Evolutionary conservation across 2,113 vertebrate genomes (phyloP), one percentile per base, ranked within the genome.

Genomic region (Eulacestoma nigropectus): DNA sequence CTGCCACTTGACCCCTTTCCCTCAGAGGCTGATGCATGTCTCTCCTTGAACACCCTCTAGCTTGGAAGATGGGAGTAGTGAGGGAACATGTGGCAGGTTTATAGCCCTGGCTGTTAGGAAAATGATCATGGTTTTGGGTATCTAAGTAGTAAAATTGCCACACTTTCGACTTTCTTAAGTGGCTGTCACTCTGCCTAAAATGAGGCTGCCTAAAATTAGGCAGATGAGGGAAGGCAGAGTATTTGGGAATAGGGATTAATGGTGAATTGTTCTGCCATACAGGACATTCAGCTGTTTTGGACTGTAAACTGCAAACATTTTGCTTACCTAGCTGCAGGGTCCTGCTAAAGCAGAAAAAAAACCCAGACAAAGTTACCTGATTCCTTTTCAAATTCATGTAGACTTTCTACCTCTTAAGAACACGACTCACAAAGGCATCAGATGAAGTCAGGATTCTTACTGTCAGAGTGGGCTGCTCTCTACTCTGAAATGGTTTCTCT

Each of bases 21-120:
- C 90, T 90, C 85, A 78, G 42, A 64, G 49, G 41, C 1, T 93
- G 89, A 95, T 95, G 56, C 70, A 95, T 93, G 52, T 41, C 78
- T 97, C 80, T 94, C 96, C 95, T 96, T 96, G 93, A 93, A 41
- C 49, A 64, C 32, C 80, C 94, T 95, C 69, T 85, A 46, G 55
- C 62, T 27, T 49, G 69, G 77, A 33, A 57, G 59, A 22, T 37
- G 18, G 62, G 46, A 90, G 49, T 53, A 26, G 52, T 0, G 8
- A 78, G 68, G 47, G 56, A 81, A 25, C 26, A 29, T 83, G 84
- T 93, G 76, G 47, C 68, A 53, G 39, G 62, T 93, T 89, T 92
- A 68, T 85, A 60, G 57, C 63, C 87, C 89, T 85, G 67, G 27
- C 33, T 90, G 15, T 88, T 76, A 75, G 75, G 20, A 68, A 64